Base-by-base conservation (phyloP, 2,113 vertebrate species). In the Synchiropus splendidus region DNA sequence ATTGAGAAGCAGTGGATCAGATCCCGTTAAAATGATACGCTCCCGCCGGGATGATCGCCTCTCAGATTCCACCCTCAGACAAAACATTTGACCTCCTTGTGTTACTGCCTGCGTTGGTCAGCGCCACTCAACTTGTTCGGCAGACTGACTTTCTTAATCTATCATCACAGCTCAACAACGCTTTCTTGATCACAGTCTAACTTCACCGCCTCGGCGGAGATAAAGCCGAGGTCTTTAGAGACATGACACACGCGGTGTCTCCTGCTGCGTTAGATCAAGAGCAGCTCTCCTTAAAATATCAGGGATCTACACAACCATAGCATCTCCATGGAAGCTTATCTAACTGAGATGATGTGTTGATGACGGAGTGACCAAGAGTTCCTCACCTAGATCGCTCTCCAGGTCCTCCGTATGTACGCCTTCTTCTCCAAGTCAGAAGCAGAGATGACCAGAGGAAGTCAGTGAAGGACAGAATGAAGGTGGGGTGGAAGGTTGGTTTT, bases 351-450 rank as follows among this genome's bases (percentile, higher is more conserved):
- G n/a, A n/a, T n/a, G n/a, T n/a, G n/a, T n/a, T n/a, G n/a, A n/a
- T n/a, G n/a, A n/a, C n/a, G n/a, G n/a, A n/a, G n/a, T n/a, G n/a
- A 77, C 48, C 36, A 58, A 13, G 18, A 68, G 44, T 6, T 18
- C 60, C 82, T 91, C 21, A 96, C 94, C 92, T 85, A 95, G 78
- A 85, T 97, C 92, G 80, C 83, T 87, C 81, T 97, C 92, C 81
- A 89, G 86, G 71, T 97, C 94, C 64, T 96, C 94, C 18, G 94
- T 93, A 79, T 93, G 92, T 77, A 98, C 89, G 81, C 92, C 92
- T 89, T 97, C 94, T 96, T 97, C 92, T 97, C 90, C 92, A 93
- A 84, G 74, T 79, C 77, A 87, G 84, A 88, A 80, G 71, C 67
- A 75, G 75, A 75, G 74, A 85, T 82, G 75, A 73, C 67, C 48